Conservation (phyloP, 2,113 vertebrate species). For the Pseudopipra pipra region DNA sequence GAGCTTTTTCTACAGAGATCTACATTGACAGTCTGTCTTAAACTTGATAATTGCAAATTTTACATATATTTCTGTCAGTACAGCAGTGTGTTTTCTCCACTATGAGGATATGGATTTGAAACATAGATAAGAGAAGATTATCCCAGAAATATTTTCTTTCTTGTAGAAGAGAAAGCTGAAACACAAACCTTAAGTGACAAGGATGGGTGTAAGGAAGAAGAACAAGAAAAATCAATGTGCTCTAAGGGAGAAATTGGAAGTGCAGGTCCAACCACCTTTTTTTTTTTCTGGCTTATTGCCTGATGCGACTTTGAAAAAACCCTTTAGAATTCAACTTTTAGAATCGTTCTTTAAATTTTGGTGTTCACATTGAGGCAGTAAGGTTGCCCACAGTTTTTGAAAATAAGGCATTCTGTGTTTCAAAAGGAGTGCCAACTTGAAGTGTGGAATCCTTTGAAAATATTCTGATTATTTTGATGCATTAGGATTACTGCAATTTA, state of each 20-base stretch:
- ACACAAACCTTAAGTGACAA: background rate
- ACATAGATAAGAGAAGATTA: background rate
- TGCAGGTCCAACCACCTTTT: fast-evolving
- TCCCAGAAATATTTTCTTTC: background rate
- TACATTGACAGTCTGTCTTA: background rate
- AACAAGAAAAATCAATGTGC: background rate
- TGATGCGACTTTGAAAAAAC: background rate
- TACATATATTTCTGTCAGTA: background rate
- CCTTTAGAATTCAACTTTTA: background rate
- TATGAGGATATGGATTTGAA: background rate
- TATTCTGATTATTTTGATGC: background rate
- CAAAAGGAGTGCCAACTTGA: background rate
- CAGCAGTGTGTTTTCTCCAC: background rate
- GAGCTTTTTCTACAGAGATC: background rate
- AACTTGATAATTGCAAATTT: background rate
- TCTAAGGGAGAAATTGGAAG: background rate
- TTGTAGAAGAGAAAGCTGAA: background rate
- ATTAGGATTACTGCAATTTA: background rate
- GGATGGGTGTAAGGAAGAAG: background rate
- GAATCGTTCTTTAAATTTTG: background rate
- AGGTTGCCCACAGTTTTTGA: background rate
- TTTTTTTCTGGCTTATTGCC: background rate
- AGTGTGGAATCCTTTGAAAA: background rate
- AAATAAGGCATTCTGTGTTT: background rate
- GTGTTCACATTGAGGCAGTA: background rate